These are phyloP conservation scores for Anguilla anguilla DNA, from an alignment of 2,797 vertebrate species.

Conservation along the genomic window DNA sequence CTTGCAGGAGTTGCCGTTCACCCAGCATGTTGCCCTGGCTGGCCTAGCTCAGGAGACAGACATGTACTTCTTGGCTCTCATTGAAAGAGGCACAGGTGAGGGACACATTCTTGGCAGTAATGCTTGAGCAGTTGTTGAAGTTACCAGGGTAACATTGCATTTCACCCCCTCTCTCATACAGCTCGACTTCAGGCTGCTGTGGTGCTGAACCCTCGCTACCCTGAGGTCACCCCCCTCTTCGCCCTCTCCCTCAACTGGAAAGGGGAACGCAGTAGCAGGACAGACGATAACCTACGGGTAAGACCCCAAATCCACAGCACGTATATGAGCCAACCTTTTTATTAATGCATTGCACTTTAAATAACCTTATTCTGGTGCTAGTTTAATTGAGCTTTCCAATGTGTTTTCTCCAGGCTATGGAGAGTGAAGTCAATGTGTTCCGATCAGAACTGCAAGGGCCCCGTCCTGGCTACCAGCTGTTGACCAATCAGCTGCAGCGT, in stretches of 20 bases:
- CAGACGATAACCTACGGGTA: slow-evolving; percentile 93
- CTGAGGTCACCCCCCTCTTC: slow-evolving; percentile 86
- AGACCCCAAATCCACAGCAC: not conserved
- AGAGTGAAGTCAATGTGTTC: slow-evolving; percentile 92
- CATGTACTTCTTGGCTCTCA: slow-evolving; percentile 86
- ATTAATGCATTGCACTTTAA: not conserved
- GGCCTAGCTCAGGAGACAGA: slow-evolving; percentile 88
- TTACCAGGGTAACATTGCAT: not conserved
- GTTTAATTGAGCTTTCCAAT: not conserved
- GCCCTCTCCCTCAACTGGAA: slow-evolving; percentile 94
- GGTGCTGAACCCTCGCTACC: slow-evolving; percentile 89
- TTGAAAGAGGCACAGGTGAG: slow-evolving; percentile 95
- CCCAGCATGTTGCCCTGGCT: slow-evolving; percentile 82
- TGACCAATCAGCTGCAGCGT: slow-evolving; percentile 94
- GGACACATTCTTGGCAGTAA: not conserved
- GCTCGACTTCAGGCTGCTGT: slow-evolving; percentile 87
- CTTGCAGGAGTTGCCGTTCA: slow-evolving; percentile 80
- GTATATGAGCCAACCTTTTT: not conserved
- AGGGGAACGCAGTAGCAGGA: slow-evolving; percentile 85
- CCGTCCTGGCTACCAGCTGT: slow-evolving; percentile 88
- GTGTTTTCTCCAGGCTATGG: slow-evolving; percentile 82
- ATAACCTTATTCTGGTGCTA: not conserved
- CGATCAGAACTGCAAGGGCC: slow-evolving; percentile 88
- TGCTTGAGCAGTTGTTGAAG: not conserved
- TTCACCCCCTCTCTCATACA: slow-evolving; percentile 47